These are phyloP conservation scores for Salmo trutta DNA, from an alignment of 2,797 vertebrate species.

Conservation along the genomic window DNA sequence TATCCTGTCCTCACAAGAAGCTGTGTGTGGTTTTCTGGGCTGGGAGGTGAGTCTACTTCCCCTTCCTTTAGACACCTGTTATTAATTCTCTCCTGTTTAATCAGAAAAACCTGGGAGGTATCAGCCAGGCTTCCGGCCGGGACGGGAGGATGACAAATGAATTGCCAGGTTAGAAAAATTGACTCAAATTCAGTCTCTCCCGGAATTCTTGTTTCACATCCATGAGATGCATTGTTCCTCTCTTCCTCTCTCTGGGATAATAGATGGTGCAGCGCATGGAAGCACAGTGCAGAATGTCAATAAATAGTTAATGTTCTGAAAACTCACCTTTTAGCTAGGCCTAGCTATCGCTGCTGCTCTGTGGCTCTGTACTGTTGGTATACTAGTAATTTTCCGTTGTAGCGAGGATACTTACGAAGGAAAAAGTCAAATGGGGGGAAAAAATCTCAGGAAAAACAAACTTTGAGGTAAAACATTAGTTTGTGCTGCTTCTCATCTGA, in stretches of 20 bases:
- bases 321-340: constrained; percentile 45
- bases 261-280: constrained; percentile 57
- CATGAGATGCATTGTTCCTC: constrained; percentile 63
- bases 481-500: constrained; percentile 13
- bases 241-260: constrained; percentile 52
- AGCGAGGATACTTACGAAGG: background rate
- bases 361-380: constrained; percentile 30
- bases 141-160: constrained; percentile 70
- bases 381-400: constrained; percentile 29
- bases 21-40: constrained; percentile 25
- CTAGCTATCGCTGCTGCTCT: constrained; percentile 1
- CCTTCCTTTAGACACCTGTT: constrained; percentile 65
- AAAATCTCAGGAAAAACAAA: constrained; percentile 23
- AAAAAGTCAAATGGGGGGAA: constrained; percentile 3
- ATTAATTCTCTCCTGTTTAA: constrained; percentile 78
- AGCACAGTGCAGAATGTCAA: constrained; percentile 59
- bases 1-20: constrained; percentile 31
- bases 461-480: constrained; percentile 21
- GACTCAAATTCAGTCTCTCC: constrained; percentile 66
- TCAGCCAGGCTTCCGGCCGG: constrained; percentile 55
- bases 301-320: constrained; percentile 67
- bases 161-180: constrained; percentile 66
- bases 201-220: constrained; percentile 67
- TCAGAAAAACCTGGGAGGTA: constrained; percentile 65
- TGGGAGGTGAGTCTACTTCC: constrained; percentile 11